A percentile compares a stretch with the other conserved stretches of the same genome.
Evolutionary conservation across 2,888 invertebrate genomes (phyloP).

Genomic region (Hartigia nigra): DNA sequence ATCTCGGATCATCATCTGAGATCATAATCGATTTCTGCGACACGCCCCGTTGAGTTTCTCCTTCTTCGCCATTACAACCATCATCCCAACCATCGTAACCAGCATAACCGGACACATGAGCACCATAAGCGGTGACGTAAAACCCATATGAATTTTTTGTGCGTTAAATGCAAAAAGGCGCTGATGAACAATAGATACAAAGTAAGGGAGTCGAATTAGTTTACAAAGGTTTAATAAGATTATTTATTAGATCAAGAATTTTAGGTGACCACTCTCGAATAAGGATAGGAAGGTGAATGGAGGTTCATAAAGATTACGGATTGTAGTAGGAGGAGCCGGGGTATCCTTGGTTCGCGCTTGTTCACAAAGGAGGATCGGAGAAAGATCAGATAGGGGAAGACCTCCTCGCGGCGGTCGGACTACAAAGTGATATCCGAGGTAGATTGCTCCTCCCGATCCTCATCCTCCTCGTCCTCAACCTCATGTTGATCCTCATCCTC

Average conservation of each 20-base stretch:
- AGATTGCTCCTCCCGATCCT: conserved; percentile 52
- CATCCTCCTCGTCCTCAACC: conserved; percentile 13
- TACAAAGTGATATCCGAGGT: conserved; percentile 62
- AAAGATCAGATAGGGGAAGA: conserved; percentile 55
- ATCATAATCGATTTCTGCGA: conserved; percentile 46
- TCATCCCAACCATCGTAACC: background rate
- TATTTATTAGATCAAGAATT: background rate
- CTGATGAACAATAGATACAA: background rate
- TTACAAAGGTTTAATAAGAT: background rate
- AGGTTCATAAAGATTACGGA: background rate
- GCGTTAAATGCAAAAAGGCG: background rate
- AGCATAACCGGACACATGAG: background rate
- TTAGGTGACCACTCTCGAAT: background rate
- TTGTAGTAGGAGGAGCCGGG: conserved; percentile 5
- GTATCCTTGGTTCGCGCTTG: conserved; percentile 28
- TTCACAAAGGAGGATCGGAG: conserved; percentile 19
- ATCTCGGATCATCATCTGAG: conserved; percentile 25
- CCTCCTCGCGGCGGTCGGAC: conserved; percentile 52
- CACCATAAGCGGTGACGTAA: background rate
- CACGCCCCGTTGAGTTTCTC: conserved; percentile 3
- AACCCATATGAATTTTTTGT: background rate
- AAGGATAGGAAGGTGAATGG: background rate
- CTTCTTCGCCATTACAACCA: background rate
- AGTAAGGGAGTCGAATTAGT: background rate
- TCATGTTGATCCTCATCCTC: background rate